Conservation (phyloP, 1,140 invertebrate genomes). For the Hylaeus anthracinus region DNA sequence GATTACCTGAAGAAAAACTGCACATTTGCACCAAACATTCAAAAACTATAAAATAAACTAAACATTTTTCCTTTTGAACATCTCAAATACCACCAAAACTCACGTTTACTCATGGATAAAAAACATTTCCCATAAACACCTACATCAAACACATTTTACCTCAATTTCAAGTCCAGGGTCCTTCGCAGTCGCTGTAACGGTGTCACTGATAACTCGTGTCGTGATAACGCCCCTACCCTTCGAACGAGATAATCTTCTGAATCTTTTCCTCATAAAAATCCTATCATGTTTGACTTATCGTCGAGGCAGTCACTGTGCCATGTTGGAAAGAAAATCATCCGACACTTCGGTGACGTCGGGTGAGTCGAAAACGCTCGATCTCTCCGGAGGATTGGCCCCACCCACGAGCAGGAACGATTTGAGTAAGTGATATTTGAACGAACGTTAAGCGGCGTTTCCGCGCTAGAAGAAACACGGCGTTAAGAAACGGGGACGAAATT, state of each 20-base stretch:
- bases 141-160: too few species aligned
- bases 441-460: slow-evolving; percentile 37
- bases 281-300: slow-evolving; percentile 21
- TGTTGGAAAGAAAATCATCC: neutral
- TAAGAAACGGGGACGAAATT: slow-evolving; percentile 43
- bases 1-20: too few species aligned
- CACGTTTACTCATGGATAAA: too few species aligned
- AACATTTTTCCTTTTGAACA: too few species aligned
- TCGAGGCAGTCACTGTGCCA: slow-evolving; percentile 12
- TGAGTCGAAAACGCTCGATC: neutral
- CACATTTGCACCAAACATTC: too few species aligned
- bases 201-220: neutral
- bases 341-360: neutral
- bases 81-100: too few species aligned
- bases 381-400: neutral
- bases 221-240: neutral
- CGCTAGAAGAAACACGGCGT: slow-evolving; percentile 38
- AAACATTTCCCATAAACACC: too few species aligned
- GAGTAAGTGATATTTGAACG: slow-evolving; percentile 53
- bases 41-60: too few species aligned
- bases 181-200: neutral
- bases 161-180: neutral
- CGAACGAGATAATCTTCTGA: neutral
- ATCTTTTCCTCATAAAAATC: slow-evolving; percentile 17
- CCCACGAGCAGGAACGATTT: neutral